Base-by-base conservation (phyloP, 2,113 vertebrate species). In the Pluvianellus socialis region DNA sequence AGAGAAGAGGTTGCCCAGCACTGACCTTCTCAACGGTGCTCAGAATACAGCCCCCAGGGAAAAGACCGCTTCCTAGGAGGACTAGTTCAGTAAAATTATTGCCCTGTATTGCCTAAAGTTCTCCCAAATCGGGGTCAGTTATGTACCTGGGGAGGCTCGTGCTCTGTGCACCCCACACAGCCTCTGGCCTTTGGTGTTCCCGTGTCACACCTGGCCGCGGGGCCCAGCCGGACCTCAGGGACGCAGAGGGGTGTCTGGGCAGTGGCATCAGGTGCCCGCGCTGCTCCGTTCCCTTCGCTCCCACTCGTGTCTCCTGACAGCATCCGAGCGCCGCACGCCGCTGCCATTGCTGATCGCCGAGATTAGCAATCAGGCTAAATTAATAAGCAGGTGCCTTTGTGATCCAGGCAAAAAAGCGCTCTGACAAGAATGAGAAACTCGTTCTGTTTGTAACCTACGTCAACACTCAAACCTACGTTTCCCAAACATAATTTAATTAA, bases 311-410 rank as follows among this genome's bases (percentile, higher is more conserved):
- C 79, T 74, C 76, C 90, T 23, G 85, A 40, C 14, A 61, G 35
- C 82, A 21, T 68, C 82, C 20, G 20, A n/a, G 75, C 23, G 10
- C 74, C 5, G n/a, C 59, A 10, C 0, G 3, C 72, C 42, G 86
- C 90, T 79, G 35, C 28, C 88, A 83, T 20, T 90, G 92, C 94
- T 93, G 88, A 94, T 61, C 76, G 86, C 89, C 21, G 7, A 80
- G 92, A 95, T 92, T 44, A 92, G 42, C 92, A 90, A 92, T 76
- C 88, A 88, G 79, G 3, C 38, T 61, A 59, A 85, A 90, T 77
- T 83, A 93, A 90, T 79, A 88, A 86, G 30, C 82, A 88, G 75
- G 45, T 90, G 90, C 74, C 59, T 93, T 93, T 90, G 88, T 73
- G 67, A 90, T 70, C 28, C 82, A 59, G 67, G 65, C 71, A 59